Base-by-base conservation (phyloP, 2,113 vertebrate genomes). In the Sapajus apella region DNA sequence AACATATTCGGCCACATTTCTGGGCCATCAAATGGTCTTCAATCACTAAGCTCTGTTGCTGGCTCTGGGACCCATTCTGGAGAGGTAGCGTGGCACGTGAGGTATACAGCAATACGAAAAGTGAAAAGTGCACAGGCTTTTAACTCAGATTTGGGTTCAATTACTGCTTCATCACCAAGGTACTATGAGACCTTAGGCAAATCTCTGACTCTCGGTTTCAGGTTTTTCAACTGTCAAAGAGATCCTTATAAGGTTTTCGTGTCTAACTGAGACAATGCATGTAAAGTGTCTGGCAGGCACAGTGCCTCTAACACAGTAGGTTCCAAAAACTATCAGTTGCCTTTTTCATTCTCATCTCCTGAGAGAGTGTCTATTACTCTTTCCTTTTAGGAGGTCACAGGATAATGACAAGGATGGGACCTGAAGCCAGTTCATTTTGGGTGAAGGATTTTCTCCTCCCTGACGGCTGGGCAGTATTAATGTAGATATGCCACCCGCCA, bases 331-430 rank as follows among this genome's bases (percentile, higher is more conserved):
- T 21, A 45, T 45, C 40, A 61, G 58, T 50, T 70, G 52, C 47
- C 73, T 14, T 95, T 88, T 96, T 84, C 76, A 82, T 81, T 90
- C 47, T 91, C 30, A 83, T 64, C 30, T 90, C 95, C 61, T 81
- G 56, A 91, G 75, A 56, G 7, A 85, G 17, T 76, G 27, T 85
- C 20, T 83, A 16, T 68, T 94, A 52, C n/a, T 37, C 56, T 64
- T 93, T 84, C 37, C 8, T 86, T 86, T 70, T 25, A 73, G 58
- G n/a, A 90, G 70, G 18, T 72, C 47, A 91, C 32, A 79, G 8
- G 37, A 21, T 79, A 93, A 70, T 10, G 56, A 79, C n/a, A 94
- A 81, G 30, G n/a, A 43, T 32, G 4, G 23, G 47, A 82, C 27
- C n/a, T 30, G 40, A n/a, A 86, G 13, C 30, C 17, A 89, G 72